phyloP scores from a whole-genome alignment of 2,888 invertebrate species.

The Orthosia incerta region DNA sequence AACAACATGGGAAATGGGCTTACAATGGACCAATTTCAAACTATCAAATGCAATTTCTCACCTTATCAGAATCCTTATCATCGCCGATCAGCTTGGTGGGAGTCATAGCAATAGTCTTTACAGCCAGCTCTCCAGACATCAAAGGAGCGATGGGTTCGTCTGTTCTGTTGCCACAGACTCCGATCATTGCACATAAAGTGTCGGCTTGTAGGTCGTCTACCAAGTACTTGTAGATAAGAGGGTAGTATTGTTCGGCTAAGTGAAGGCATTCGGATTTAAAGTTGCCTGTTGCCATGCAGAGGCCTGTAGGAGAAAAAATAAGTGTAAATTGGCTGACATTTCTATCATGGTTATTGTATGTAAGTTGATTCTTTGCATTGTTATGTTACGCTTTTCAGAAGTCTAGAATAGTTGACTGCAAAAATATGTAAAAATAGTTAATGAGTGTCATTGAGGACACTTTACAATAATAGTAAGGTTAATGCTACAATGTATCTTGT shows the following conservation, averaged over 20 bases:
- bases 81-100: constrained; percentile 77
- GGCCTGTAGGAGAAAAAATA: constrained; percentile 79
- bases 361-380: no score
- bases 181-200: constrained; percentile 93
- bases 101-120: constrained; percentile 69
- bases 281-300: constrained; percentile 95
- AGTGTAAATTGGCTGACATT: background rate
- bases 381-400: background rate
- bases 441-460: no score
- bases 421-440: no score
- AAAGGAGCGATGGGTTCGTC: constrained; percentile 91
- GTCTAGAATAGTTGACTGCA: no score
- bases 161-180: constrained; percentile 91
- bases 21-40: background rate
- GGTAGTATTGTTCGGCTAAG: constrained; percentile 95
- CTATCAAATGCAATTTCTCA: constrained; percentile 47
- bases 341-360: no score
- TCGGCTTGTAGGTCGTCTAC: constrained; percentile 93
- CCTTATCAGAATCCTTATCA: constrained; percentile 78
- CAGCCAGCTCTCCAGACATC: constrained; percentile 87
- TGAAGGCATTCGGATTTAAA: constrained; percentile 94
- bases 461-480: no score
- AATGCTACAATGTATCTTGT: no score
- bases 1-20: no score
- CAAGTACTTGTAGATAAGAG: constrained; percentile 93